Evolutionary conservation across 2,797 vertebrate genomes (phyloP), one percentile per base, ranked within the genome.

Genomic region (Xiphorhynchus erythropygius): DNA sequence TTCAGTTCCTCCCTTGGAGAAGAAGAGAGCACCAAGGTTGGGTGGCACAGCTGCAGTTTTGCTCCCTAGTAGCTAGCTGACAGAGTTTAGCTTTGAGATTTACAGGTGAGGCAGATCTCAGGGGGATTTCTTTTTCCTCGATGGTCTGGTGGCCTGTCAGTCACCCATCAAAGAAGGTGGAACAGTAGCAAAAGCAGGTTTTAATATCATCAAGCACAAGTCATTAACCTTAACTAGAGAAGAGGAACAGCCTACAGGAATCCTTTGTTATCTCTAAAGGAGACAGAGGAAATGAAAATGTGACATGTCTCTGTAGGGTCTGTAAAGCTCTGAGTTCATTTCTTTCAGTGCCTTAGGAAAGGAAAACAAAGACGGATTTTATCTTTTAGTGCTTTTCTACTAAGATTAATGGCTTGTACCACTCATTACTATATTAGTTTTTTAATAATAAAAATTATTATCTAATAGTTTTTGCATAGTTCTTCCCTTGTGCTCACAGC

Each of bases 201-300:
- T 95, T 93, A 90, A 89, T 95, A 93, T 94, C 91, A 90, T 95
- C 92, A 93, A 94, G 76, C 77, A 95, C 85, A 93, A 84, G 87
- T 70, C 89, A 94, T 96, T 94, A 97, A 64, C 92, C 59, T 96
- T 95, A 94, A 97, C 88, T 74, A 95, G 89, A 94, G 93, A 82
- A 95, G 65, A 95, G 30, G 60, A 96, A 93, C 73, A 89, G 75
- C 88, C 95, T 96, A 91, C 65, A 68, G 82, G 75, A 95, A 84
- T 80, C 65, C 77, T 70, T 87, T 93, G 78, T 91, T 96, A 74
- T 94, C 86, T 93, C 88, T 96, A 82, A 94, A 91, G 83, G 76
- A 93, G 69, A 84, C 1, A 2, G 37, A 84, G 57, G 73, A 87
- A 96, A 94, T 90, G 44, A 94, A 95, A 95, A 92, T 74, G 68